A percentile compares a stretch with the other conserved stretches of the same genome.
phyloP scores from a whole-genome alignment of 2,797 vertebrate species.

The Diplodus sargus region DNA sequence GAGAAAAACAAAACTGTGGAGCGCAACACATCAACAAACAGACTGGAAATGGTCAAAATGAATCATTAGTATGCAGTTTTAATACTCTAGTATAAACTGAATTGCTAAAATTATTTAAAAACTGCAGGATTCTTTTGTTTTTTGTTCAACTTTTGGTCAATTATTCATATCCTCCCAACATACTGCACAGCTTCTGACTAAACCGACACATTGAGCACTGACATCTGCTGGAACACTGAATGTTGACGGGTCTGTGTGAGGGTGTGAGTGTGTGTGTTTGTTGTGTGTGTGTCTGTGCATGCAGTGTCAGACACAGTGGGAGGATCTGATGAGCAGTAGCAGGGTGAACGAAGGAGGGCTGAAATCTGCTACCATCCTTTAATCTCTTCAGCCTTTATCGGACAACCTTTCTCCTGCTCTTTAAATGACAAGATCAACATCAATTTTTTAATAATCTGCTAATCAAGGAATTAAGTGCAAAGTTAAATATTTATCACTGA shows the following conservation, averaged over 20 bases:
- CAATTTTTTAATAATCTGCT: background rate
- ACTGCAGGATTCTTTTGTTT: background rate
- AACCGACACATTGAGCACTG: slow-evolving; percentile 39
- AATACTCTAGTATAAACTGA: background rate
- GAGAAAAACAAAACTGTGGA: background rate
- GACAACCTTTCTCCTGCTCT: background rate
- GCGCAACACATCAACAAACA: background rate
- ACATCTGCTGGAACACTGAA: slow-evolving; percentile 62
- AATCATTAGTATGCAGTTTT: background rate
- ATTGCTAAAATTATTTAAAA: background rate
- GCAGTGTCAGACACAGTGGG: background rate
- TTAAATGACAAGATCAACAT: background rate
- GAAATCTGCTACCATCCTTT: slow-evolving; percentile 35
- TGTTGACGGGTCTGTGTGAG: background rate
- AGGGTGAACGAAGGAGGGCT: slow-evolving; percentile 18
- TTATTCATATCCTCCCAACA: background rate
- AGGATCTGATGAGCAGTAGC: background rate
- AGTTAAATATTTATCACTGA: background rate
- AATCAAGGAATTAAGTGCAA: slow-evolving; percentile 12
- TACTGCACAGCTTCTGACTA: background rate
- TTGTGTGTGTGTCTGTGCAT: background rate
- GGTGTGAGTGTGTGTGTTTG: background rate
- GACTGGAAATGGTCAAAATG: background rate
- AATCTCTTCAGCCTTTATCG: slow-evolving; percentile 40
- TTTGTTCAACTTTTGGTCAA: background rate